Evolutionary conservation across 2,797 vertebrate species (phyloP), one percentile per base, ranked within the genome.

Genomic region (Enteromius mattozi): DNA sequence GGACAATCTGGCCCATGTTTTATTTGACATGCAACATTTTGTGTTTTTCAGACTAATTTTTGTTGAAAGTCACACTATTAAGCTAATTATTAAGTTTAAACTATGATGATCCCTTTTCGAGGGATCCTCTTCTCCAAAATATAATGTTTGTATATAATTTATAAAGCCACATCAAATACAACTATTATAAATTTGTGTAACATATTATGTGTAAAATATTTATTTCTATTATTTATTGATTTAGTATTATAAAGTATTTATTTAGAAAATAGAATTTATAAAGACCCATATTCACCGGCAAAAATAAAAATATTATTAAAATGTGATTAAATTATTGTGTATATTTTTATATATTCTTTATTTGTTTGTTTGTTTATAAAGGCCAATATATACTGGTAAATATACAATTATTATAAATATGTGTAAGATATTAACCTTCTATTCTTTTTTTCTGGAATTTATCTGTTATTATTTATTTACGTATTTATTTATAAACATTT

Each of bases 1-100:
- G 21, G 66, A 75, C 56, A 66, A 42, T 71, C 33, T 80, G 76
- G 49, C 27, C 27, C n/a, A 27, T 33, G 70, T 77, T 87, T 68
- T 19, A 59, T 84, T 68, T 45, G 24, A 81, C 21, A 19, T 66
- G 30, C 35, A 40, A 61, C 33, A 71, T 78, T 86, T 86, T 69
- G 56, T 83, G 74, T 61, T 85, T 74, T 80, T 56, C 13, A 75
- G 49, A 81, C 16, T 70, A 56, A 35, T 80, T 82, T 75, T 19
- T 49, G 37, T 75, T 6, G 51, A 51, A 77, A 40, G 56, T 40
- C 33, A 16, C 12, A 59, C 19, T 16, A 76, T n/a, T 24, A 37
- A 76, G 6, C 4, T 51, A 6, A 59, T 33, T 16, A 76, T n/a
- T 24, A 37, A 76, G 3, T 8, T 51, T 74, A 10, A 35, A 35